Conservation (phyloP, 2,888 invertebrate genomes). For the Yponomeuta plumbellus region DNA sequence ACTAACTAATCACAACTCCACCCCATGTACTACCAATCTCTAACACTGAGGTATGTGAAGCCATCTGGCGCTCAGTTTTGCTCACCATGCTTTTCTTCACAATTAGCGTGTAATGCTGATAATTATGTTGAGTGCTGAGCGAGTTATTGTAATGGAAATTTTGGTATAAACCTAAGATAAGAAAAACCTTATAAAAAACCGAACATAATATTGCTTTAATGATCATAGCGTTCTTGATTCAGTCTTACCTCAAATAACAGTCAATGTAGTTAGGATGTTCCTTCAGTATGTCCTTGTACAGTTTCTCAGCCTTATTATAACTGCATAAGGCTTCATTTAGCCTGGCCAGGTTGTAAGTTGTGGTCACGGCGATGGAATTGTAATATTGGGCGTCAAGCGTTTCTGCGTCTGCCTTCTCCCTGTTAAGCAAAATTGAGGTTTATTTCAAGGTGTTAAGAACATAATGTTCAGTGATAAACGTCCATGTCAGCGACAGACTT, state of each 20-base stretch:
- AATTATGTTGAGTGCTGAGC: too few species aligned
- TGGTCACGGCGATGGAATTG: slow-evolving; percentile 96
- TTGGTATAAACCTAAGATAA: too few species aligned
- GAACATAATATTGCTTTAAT: not conserved
- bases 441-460: not conserved
- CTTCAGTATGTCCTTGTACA: slow-evolving; percentile 97
- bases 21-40: too few species aligned
- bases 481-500: too few species aligned
- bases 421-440: slow-evolving; percentile 32
- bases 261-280: slow-evolving; percentile 99
- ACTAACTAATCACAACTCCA: too few species aligned
- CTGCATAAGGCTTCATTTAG: slow-evolving; percentile 94
- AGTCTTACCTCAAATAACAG: slow-evolving; percentile 82
- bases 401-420: slow-evolving; percentile 88
- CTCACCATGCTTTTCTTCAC: too few species aligned
- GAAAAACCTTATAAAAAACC: too few species aligned
- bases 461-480: not conserved
- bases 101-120: too few species aligned
- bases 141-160: too few species aligned
- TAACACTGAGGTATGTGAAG: too few species aligned
- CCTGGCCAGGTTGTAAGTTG: slow-evolving; percentile 96
- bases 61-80: too few species aligned
- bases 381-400: slow-evolving; percentile 94
- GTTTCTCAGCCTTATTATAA: slow-evolving; percentile 95
- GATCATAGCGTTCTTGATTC: not conserved